Percentiles rank a stretch among this genome's conserved stretches.
phyloP scores from a whole-genome alignment of 2,797 vertebrate genomes.

The Sebastes reedi region DNA sequence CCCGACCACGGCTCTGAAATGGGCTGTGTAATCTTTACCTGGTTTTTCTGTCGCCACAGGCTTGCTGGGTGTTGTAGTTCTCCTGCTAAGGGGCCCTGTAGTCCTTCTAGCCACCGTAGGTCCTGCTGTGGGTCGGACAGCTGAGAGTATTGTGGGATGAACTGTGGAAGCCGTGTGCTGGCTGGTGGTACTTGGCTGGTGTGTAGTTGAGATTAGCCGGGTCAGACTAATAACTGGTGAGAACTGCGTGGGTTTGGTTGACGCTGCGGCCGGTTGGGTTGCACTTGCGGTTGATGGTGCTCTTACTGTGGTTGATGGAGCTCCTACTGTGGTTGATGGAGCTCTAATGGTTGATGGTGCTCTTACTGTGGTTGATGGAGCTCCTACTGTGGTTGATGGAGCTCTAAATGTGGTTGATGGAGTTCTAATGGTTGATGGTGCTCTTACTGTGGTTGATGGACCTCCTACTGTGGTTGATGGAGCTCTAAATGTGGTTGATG shows the following conservation, averaged over 20 bases:
- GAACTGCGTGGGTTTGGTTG: background rate
- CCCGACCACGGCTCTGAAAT: no score
- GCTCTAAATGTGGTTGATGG: background rate
- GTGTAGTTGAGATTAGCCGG: background rate
- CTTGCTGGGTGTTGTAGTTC: slow-evolving; percentile 39
- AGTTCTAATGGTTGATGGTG: background rate
- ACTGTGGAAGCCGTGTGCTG: background rate
- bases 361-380: background rate
- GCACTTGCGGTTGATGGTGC: background rate
- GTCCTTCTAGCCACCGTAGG: background rate
- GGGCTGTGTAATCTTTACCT: slow-evolving; percentile 47
- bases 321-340: background rate
- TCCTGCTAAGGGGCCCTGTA: background rate
- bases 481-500: background rate
- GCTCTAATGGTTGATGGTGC: background rate
- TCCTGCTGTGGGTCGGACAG: background rate
- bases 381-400: background rate
- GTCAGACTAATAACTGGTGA: background rate
- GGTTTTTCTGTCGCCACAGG: slow-evolving; percentile 50
- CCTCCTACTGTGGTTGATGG: background rate
- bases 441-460: background rate
- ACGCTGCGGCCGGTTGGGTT: background rate
- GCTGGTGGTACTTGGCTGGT: background rate
- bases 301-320: background rate
- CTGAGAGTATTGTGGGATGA: background rate